These are phyloP conservation scores for Otis tarda DNA, from an alignment of 2,113 vertebrate genomes.

Conservation along the genomic window DNA sequence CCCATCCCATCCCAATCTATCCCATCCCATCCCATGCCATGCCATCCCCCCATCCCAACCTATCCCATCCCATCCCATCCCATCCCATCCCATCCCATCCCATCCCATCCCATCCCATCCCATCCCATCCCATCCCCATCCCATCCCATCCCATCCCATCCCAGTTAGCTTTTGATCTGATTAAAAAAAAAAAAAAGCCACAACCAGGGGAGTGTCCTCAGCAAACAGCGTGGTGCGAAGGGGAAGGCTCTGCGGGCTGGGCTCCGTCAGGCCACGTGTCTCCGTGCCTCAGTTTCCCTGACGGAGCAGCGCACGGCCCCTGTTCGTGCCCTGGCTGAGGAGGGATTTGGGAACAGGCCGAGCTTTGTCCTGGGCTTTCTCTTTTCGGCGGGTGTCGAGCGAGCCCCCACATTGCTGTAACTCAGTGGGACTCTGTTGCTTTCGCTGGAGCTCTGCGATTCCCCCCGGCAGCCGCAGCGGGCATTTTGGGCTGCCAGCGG, in stretches of 20 bases:
- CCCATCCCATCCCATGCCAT: not conserved
- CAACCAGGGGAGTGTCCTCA: accelerated
- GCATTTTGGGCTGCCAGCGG: not conserved
- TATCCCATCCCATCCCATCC: not conserved
- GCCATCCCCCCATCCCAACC: no score
- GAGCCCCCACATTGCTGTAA: accelerated
- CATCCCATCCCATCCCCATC: not conserved
- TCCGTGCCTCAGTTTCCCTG: conserved; percentile 24
- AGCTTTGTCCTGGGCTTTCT: not conserved
- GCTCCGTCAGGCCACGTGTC: accelerated
- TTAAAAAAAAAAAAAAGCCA: no score
- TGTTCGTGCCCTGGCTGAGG: accelerated
- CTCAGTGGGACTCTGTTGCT: not conserved
- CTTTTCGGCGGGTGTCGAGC: no score
- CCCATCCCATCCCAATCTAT: accelerated
- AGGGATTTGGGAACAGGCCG: not conserved
- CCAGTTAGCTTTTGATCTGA: accelerated
- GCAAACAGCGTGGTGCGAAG: not conserved
- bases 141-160: not conserved
- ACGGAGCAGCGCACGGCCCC: not conserved
- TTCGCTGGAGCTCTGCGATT: not conserved
- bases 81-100: not conserved
- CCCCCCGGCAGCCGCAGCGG: not conserved
- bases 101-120: accelerated
- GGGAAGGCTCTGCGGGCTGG: not conserved